phyloP scores from a whole-genome alignment of 2,888 invertebrate species.

The Mesoligia furuncula region DNA sequence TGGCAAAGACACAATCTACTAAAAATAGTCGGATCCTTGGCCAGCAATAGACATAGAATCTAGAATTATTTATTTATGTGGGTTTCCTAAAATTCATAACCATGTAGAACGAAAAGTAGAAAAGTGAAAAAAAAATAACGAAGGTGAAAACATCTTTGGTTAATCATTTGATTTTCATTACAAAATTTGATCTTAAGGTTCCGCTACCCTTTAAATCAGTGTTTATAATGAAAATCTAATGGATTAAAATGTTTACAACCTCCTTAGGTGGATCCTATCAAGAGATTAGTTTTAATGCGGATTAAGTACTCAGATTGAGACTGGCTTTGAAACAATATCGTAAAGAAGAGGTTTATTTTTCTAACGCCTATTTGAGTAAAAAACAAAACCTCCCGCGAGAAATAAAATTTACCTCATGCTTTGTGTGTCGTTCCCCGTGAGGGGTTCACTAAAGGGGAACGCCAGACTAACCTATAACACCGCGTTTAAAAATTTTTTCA shows the following conservation, averaged over 20 bases:
- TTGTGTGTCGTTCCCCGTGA: conserved; percentile 27
- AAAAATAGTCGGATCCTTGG: not conserved
- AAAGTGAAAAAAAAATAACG: not conserved
- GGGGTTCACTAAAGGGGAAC: conserved; percentile 16
- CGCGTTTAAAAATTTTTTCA: conserved; percentile 26
- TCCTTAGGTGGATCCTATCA: conserved; percentile 21
- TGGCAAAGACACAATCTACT: not conserved
- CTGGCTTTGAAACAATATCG: conserved; percentile 35
- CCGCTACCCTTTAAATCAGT: not conserved
- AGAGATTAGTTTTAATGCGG: conserved; percentile 33
- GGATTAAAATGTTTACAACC: conserved; percentile 8
- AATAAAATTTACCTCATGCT: conserved; percentile 30
- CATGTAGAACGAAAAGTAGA: not conserved
- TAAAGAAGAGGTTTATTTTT: conserved; percentile 16
- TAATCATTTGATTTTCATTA: not conserved
- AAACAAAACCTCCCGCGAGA: conserved; percentile 10
- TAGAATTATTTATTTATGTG: not conserved
- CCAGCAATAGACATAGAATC: not conserved
- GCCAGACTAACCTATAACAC: not conserved
- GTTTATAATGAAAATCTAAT: not conserved
- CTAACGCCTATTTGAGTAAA: conserved; percentile 14
- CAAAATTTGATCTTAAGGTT: not conserved
- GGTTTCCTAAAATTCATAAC: not conserved
- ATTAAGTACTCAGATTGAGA: conserved; percentile 29
- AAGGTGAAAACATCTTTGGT: not conserved